Evolutionary conservation across 2,113 vertebrate species (phyloP).

Genomic region (Corythornis vintsioides): DNA sequence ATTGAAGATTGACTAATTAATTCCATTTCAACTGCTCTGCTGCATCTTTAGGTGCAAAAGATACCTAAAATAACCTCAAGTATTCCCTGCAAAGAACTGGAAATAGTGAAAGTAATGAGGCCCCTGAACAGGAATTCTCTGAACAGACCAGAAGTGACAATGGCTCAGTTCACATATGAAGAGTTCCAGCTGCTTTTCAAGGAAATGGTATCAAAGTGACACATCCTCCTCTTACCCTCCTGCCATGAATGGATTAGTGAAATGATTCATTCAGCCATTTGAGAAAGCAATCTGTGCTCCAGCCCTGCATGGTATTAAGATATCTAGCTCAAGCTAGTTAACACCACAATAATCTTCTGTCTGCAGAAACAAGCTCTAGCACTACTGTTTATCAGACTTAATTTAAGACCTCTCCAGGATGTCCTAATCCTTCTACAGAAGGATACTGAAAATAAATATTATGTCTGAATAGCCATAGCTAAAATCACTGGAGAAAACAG

Average conservation of each 20-base stretch:
- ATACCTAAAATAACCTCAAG: neutral
- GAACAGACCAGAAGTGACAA: neutral
- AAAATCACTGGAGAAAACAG: neutral
- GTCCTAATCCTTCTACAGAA: conserved; percentile 23
- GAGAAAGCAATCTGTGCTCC: conserved; percentile 39
- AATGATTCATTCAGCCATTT: conserved; percentile 45
- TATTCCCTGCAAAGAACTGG: neutral
- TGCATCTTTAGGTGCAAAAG: neutral
- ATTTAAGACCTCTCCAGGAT: conserved; percentile 10
- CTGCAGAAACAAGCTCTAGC: neutral
- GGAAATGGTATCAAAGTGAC: conserved; percentile 39
- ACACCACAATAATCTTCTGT: conserved; percentile 18
- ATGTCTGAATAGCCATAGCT: neutral
- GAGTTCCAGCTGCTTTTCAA: conserved; percentile 41
- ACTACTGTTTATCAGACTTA: neutral
- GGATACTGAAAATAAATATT: conserved; percentile 16
- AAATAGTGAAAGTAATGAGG: neutral
- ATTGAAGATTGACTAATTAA: conserved; percentile 15
- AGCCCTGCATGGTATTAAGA: conserved; percentile 13
- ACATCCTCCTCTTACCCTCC: conserved; percentile 39
- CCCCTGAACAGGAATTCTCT: neutral
- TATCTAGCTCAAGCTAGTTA: conserved; percentile 28
- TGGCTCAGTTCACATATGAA: neutral
- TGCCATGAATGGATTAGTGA: conserved; percentile 45
- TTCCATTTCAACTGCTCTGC: neutral